Evolutionary conservation across 2,888 invertebrate species (phyloP), one percentile per base, ranked within the genome.

Genomic region (Drosophila subquinaria): DNA sequence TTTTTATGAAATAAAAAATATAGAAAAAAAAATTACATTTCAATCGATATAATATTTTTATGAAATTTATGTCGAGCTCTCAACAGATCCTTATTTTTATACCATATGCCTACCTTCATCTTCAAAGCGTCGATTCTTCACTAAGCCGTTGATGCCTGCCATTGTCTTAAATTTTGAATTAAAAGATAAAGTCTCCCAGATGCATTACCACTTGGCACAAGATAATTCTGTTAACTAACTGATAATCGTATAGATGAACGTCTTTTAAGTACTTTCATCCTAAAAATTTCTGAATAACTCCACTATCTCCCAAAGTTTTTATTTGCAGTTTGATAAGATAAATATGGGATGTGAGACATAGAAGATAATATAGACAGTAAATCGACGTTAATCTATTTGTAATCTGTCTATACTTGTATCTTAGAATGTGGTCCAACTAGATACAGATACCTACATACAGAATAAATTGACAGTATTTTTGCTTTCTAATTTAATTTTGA

Each of bases 111-210:
- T 84, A 79, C 86, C 92, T 87, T 82, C 78, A 52, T 84, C 77
- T 62, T 92, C 92, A 63, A 79, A 92, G 15, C 92, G 89, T 52
- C 92, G 91, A 89, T 92, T 92, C 70, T 91, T 92, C 23, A 80
- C 88, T 73, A 88, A 85, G 53, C 45, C 60, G 6, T 30, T 65
- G n/a, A 40, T 52, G 43, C 38, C 59, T 40, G 73, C 47, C 62
- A 69, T 73, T 53, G n/a, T 60, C 15, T 13, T 23, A n/a, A 4
- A 13, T 15, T n/a, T 23, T 1, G 0, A 35, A 40, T 47, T 4
- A 23, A 8, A 23, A 11, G 27, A 35, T 6, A 13, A n/a, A 11
- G 52, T 40, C 40, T 40, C 45, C 40, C 11, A n/a, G 20, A 9
- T 17, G 50, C 55, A 59, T 56, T 15, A 71, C 76, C 57, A 67